Evolutionary conservation across 2,888 invertebrate genomes (phyloP).

Genomic region (Tetramorium bicarinatum): DNA sequence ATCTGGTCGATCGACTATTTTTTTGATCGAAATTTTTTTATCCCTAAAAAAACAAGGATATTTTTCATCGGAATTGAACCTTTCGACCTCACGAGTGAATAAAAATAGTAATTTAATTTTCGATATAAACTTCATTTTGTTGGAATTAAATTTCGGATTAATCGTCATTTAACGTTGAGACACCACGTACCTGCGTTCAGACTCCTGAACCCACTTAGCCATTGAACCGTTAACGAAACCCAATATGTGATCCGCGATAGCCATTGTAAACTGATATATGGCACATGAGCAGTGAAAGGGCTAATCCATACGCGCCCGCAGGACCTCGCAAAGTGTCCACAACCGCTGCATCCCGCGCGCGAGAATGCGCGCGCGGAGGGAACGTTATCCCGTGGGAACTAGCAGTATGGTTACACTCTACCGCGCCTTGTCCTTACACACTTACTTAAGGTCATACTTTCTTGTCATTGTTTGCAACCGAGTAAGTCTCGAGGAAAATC

Average conservation of each 20-base stretch:
- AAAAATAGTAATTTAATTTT: not conserved
- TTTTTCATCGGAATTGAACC: not conserved
- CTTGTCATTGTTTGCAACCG: slow-evolving; percentile 67
- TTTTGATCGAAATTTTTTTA: not conserved
- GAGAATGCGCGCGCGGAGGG: slow-evolving; percentile 30
- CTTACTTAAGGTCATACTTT: slow-evolving; percentile 65
- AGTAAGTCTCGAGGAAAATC: slow-evolving; percentile 59
- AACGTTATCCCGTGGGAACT: slow-evolving; percentile 64
- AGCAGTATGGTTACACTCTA: slow-evolving; percentile 46
- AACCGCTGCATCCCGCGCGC: not conserved
- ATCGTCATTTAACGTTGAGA: not conserved
- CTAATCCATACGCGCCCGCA: slow-evolving; percentile 20
- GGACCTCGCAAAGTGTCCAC: slow-evolving; percentile 7
- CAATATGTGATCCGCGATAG: slow-evolving; percentile 21
- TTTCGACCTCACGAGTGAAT: not conserved
- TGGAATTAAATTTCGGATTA: not conserved
- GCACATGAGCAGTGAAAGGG: not conserved
- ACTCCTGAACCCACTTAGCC: not conserved
- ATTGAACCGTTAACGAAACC: slow-evolving; percentile 17
- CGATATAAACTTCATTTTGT: not conserved
- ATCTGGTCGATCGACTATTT: not conserved
- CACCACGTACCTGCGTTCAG: not conserved
- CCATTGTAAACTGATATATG: slow-evolving; percentile 38
- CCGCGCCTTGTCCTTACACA: slow-evolving; percentile 59
- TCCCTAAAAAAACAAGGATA: not conserved